Evolutionary conservation across 2,113 vertebrate species (phyloP).

Genomic region (Puffinus mauretanicus): DNA sequence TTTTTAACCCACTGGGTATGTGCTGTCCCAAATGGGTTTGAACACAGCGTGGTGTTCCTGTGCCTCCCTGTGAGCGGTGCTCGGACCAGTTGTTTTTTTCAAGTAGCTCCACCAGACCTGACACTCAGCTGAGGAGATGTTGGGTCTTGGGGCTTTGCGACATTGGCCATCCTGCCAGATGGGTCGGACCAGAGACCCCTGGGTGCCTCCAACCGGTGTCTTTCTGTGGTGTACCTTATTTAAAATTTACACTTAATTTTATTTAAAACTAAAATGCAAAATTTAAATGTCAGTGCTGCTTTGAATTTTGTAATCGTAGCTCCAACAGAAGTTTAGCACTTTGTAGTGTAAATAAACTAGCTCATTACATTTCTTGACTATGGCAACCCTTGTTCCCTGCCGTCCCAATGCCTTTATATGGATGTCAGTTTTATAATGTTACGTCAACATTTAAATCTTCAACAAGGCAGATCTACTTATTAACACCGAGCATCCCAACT

Average conservation of each 20-base stretch:
- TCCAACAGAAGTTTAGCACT: neutral
- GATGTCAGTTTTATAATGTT: fast-evolving
- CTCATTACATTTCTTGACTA: neutral
- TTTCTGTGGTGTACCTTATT: neutral
- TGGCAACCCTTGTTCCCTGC: neutral
- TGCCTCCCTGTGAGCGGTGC: neutral
- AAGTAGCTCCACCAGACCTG: neutral
- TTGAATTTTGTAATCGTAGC: neutral
- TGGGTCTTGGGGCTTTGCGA: neutral
- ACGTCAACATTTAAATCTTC: neutral
- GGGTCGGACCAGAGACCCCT: fast-evolving
- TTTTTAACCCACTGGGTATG: neutral
- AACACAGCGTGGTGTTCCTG: fast-evolving
- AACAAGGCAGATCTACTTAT: neutral
- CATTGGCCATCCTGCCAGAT: fast-evolving
- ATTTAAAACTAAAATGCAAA: neutral
- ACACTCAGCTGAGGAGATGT: neutral
- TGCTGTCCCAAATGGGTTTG: neutral
- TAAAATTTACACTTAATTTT: neutral
- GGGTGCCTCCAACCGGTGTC: fast-evolving
- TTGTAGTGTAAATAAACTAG: neutral
- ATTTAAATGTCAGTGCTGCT: neutral
- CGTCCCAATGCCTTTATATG: fast-evolving
- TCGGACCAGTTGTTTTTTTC: neutral
- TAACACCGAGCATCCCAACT: neutral